Conservation (phyloP, 2,888 invertebrate species). For the Drosophila kambysellisi region DNA sequence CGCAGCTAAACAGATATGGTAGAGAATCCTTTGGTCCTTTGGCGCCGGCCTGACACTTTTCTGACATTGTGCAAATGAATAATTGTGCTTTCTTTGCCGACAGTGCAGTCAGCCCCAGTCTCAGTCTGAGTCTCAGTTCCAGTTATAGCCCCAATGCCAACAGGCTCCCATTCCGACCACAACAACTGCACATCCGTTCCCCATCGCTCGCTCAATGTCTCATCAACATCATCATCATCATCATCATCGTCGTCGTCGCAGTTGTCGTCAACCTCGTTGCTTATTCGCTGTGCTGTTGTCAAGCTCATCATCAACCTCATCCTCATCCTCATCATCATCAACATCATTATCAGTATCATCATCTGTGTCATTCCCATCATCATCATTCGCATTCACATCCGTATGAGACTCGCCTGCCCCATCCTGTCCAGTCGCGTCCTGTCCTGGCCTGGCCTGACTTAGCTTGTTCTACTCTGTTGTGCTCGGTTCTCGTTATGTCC, state of each 20-base stretch:
- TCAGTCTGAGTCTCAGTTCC: not conserved
- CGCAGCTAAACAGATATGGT: constrained; percentile 41
- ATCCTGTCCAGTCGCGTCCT: constrained; percentile 14
- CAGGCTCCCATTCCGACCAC: constrained; percentile 59
- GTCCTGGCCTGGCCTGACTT: constrained; percentile 16
- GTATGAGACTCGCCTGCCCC: constrained; percentile 29
- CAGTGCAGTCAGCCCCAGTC: constrained; percentile 29
- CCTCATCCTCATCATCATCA: constrained; percentile 12
- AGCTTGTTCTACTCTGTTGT: constrained; percentile 13
- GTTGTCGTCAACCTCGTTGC: constrained; percentile 75
- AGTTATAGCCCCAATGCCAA: constrained; percentile 16
- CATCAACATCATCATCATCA: constrained; percentile 63
- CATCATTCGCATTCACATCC: constrained; percentile 28
- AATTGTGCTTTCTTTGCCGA: constrained; percentile 83
- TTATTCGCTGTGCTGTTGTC: constrained; percentile 57
- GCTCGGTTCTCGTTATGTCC: constrained; percentile 17
- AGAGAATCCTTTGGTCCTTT: constrained; percentile 81
- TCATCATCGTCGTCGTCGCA: constrained; percentile 48
- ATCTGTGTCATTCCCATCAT: constrained; percentile 9
- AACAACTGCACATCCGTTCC: constrained; percentile 80
- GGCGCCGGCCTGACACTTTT: constrained; percentile 81
- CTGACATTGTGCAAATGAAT: constrained; percentile 83
- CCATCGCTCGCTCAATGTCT: constrained; percentile 80
- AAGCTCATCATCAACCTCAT: constrained; percentile 23
- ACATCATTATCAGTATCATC: constrained; percentile 13